Conservation (phyloP, 2,113 vertebrate genomes). For the Chionomys nivalis region DNA sequence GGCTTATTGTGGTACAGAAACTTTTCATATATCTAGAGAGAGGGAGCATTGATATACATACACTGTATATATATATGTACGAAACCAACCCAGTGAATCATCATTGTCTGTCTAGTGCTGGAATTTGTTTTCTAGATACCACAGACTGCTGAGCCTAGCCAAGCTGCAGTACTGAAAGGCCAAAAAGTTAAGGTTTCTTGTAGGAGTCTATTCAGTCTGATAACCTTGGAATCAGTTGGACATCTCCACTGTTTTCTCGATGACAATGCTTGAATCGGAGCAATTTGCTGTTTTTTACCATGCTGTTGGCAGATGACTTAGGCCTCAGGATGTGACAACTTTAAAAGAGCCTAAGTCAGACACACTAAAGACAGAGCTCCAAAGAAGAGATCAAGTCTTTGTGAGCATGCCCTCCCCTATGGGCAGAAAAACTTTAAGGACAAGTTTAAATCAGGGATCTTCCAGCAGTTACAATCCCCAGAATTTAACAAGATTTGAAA, state of each 20-base stretch:
- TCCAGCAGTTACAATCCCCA: background rate
- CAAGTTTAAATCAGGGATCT: background rate
- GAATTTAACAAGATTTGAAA: background rate
- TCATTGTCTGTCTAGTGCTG: slow-evolving; percentile 20
- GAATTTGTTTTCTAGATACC: background rate
- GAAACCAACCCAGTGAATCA: background rate
- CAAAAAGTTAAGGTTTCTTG: background rate
- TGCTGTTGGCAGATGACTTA: slow-evolving; percentile 15
- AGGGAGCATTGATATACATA: too few species aligned
- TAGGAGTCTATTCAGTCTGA: background rate
- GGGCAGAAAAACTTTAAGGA: background rate
- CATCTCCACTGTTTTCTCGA: background rate
- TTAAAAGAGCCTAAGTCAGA: background rate
- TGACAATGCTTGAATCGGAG: background rate
- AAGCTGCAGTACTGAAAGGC: background rate
- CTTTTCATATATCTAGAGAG: too few species aligned
- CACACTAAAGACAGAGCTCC: background rate
- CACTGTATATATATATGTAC: background rate
- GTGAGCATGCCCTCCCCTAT: background rate
- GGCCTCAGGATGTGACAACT: slow-evolving; percentile 25
- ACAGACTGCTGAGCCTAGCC: background rate
- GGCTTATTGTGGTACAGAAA: too few species aligned
- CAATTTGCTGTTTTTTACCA: background rate
- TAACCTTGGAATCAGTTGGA: background rate
- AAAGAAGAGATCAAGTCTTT: background rate